A percentile compares a stretch with the other conserved stretches of the same genome.
These are phyloP conservation scores for Wiebesia pumilae DNA, from an alignment of 1,140 invertebrate species.

Conservation along the genomic window DNA sequence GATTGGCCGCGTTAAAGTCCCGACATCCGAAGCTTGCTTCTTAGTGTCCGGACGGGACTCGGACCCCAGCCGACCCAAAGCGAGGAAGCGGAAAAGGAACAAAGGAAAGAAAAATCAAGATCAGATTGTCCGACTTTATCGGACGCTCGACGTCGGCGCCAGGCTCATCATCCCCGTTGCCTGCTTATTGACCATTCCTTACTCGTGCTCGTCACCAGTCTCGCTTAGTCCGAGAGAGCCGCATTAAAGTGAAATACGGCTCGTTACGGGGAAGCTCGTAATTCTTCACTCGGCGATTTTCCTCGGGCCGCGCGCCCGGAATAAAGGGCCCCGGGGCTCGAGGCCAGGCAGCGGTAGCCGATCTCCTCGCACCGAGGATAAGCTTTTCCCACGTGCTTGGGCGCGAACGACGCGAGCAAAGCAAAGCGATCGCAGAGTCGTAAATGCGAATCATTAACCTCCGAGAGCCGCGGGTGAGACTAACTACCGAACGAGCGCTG, in stretches of 20 bases:
- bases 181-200: too few species aligned
- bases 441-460: constrained; percentile 61
- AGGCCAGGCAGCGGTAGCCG: background rate
- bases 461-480: constrained; percentile 31
- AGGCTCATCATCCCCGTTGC: background rate
- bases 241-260: constrained; percentile 39
- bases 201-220: background rate
- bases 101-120: too few species aligned
- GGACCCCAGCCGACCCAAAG: too few species aligned
- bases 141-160: background rate
- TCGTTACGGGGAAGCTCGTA: constrained; percentile 35
- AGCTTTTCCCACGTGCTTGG: background rate
- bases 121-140: background rate
- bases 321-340: background rate
- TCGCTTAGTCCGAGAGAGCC: background rate
- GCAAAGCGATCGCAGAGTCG: constrained; percentile 36
- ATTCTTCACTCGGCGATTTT: constrained; percentile 40
- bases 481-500: constrained; percentile 27
- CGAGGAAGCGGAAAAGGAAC: too few species aligned
- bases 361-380: background rate
- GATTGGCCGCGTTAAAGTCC: constrained; percentile 3
- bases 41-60: background rate
- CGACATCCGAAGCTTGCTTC: background rate
- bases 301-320: background rate
- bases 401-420: background rate